Evolutionary conservation across 2,113 vertebrate genomes (phyloP).

Genomic region (Pangasianodon gigas): DNA sequence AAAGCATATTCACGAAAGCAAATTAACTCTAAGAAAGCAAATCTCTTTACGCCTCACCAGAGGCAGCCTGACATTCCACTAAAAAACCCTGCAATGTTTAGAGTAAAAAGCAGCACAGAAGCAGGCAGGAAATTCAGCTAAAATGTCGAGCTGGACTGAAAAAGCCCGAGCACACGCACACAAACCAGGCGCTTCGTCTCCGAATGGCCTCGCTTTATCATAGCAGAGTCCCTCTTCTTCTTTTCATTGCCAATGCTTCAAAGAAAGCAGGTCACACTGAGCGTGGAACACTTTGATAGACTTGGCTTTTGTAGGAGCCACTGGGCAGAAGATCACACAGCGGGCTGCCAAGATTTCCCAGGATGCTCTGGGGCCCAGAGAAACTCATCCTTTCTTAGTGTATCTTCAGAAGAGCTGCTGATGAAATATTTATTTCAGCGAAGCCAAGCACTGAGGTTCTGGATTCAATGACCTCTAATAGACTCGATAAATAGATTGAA

Average conservation of each 20-base stretch:
- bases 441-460: neutral
- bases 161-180: neutral
- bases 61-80: neutral
- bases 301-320: constrained; percentile 64
- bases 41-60: neutral
- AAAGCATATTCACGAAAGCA: neutral
- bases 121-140: neutral
- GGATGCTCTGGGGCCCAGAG: constrained; percentile 61
- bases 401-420: constrained; percentile 13
- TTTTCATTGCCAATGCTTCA: constrained; percentile 49
- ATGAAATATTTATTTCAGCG: constrained; percentile 9
- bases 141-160: neutral
- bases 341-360: constrained; percentile 67
- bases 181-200: neutral
- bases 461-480: neutral
- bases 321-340: constrained; percentile 76
- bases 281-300: constrained; percentile 60
- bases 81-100: neutral
- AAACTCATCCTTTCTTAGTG: constrained; percentile 49
- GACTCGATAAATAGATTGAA: neutral
- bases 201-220: constrained; percentile 5
- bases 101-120: neutral
- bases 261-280: constrained; percentile 56
- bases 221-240: constrained; percentile 37
- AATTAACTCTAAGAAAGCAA: neutral